These are phyloP conservation scores for Cataglyphis altisquamis DNA, from an alignment of 2,888 invertebrate species.

Conservation along the genomic window DNA sequence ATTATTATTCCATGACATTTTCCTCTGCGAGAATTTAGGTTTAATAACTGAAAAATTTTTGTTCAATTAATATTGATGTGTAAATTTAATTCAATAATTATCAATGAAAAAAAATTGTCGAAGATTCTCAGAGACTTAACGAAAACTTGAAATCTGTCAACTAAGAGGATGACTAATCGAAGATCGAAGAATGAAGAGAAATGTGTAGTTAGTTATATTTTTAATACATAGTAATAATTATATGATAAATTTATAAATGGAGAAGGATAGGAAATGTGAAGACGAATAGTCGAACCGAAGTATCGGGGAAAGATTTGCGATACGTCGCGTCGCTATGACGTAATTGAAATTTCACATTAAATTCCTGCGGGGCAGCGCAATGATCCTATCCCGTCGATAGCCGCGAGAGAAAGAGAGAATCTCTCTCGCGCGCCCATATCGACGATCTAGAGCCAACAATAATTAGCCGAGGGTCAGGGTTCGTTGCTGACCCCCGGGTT, in stretches of 20 bases:
- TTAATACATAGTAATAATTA: neutral
- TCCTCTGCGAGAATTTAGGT: neutral
- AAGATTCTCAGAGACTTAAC: neutral
- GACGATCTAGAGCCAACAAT: conserved; percentile 85
- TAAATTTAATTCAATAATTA: neutral
- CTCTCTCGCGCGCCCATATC: conserved; percentile 77
- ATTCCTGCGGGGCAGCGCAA: conserved; percentile 27
- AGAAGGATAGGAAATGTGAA: neutral
- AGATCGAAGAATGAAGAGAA: neutral
- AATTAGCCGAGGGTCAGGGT: conserved; percentile 85
- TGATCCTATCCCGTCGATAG: conserved; percentile 45
- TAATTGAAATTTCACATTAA: conserved; percentile 56
- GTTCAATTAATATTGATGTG: neutral
- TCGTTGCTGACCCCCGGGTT: conserved; percentile 74
- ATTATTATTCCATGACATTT: neutral
- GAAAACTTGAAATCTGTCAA: neutral
- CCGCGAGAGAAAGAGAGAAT: conserved; percentile 33
- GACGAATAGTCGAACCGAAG: neutral
- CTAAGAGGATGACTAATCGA: neutral
- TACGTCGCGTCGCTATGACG: conserved; percentile 16
- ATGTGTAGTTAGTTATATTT: neutral
- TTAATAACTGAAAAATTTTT: neutral
- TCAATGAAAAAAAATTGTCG: neutral
- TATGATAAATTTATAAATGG: neutral
- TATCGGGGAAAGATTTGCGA: neutral